These are phyloP conservation scores for Isurus oxyrinchus DNA, from an alignment of 2,113 vertebrate genomes.

Conservation along the genomic window DNA sequence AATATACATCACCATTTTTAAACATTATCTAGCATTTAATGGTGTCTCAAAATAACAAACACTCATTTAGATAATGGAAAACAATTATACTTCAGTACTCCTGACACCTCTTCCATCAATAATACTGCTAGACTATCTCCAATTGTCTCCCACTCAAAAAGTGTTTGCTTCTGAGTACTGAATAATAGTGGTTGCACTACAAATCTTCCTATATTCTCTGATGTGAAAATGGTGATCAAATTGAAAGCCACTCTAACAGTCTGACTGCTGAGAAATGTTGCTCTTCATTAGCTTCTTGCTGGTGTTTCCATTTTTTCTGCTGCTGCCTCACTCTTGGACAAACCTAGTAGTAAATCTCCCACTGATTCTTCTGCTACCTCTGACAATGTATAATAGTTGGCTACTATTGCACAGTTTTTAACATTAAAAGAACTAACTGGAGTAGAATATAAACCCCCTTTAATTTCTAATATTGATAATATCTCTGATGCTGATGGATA, in stretches of 20 bases:
- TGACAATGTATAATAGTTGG: background rate
- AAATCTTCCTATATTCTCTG: background rate
- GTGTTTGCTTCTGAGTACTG: background rate
- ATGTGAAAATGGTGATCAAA: constrained; percentile 5
- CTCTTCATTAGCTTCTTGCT: background rate
- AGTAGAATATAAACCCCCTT: background rate
- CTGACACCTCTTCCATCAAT: background rate
- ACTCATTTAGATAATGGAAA: background rate
- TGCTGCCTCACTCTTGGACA: background rate
- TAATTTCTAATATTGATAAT: background rate
- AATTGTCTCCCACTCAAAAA: background rate
- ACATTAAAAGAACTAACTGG: background rate
- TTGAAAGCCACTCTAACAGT: background rate
- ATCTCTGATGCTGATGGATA: background rate
- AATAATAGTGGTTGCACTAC: background rate
- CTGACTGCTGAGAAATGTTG: background rate
- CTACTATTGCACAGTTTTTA: background rate
- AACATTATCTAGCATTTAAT: background rate
- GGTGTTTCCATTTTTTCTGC: background rate
- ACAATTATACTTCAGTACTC: background rate
- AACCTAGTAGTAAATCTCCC: background rate
- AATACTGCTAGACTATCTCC: background rate
- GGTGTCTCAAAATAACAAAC: background rate
- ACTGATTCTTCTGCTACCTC: background rate
- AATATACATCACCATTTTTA: background rate